Evolutionary conservation across 2,888 invertebrate genomes (phyloP).

Genomic region (Mimas tiliae): DNA sequence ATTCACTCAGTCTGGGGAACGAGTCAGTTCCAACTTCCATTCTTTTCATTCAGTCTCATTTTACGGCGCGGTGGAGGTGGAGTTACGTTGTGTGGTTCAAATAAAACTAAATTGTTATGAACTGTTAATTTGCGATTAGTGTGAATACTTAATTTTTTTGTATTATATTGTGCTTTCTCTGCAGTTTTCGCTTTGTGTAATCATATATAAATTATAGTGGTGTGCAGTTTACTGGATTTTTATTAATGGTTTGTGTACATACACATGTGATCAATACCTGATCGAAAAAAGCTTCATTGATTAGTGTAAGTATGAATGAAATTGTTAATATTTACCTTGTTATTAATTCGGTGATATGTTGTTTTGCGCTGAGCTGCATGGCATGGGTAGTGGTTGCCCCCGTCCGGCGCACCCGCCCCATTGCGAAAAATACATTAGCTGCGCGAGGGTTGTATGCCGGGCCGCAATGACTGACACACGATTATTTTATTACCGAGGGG

Average conservation of each 20-base stretch:
- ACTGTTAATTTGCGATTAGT: constrained; percentile 38
- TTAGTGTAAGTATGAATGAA: constrained; percentile 76
- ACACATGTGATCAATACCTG: constrained; percentile 77
- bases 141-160: constrained; percentile 16
- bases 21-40: constrained; percentile 43
- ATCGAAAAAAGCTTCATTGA: constrained; percentile 53
- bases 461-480: constrained; percentile 26
- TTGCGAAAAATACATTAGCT: constrained; percentile 56
- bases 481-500: constrained; percentile 71
- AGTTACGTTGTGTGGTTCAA: constrained; percentile 46
- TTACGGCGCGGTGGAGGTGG: constrained; percentile 42
- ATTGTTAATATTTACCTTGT: constrained; percentile 41
- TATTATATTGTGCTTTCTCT: constrained; percentile 28
- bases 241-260: constrained; percentile 62
- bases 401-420: constrained; percentile 58
- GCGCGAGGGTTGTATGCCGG: constrained; percentile 65
- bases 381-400: constrained; percentile 58
- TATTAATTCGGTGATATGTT: constrained; percentile 36
- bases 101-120: constrained; percentile 49
- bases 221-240: constrained; percentile 37
- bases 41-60: constrained; percentile 58
- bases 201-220: constrained; percentile 22
- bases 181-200: constrained; percentile 29
- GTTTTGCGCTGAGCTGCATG: constrained; percentile 35
- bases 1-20: constrained; percentile 13